phyloP scores from a whole-genome alignment of 2,797 vertebrate genomes.

The Chrysolophus pictus region DNA sequence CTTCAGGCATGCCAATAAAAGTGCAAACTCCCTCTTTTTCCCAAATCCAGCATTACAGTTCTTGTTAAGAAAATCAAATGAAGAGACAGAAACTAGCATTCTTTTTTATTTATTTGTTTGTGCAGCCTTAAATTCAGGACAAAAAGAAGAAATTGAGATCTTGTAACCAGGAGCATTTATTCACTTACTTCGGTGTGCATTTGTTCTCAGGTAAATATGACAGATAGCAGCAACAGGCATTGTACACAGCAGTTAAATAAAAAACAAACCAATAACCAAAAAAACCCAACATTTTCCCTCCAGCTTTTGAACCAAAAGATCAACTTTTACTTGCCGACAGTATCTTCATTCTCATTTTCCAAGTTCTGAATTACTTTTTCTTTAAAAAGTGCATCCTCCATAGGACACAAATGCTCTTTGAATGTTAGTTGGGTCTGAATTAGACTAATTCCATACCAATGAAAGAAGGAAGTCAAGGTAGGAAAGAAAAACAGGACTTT shows the following conservation, averaged over 20 bases:
- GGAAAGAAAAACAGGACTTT: conserved; percentile 52
- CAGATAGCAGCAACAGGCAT: not conserved
- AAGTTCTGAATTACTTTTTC: conserved; percentile 22
- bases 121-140: not conserved
- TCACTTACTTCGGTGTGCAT: not conserved
- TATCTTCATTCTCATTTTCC: conserved; percentile 43
- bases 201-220: conserved; percentile 23
- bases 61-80: conserved; percentile 38
- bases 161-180: not conserved
- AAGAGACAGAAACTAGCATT: conserved; percentile 25
- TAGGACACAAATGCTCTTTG: not conserved
- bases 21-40: not conserved
- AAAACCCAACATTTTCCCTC: not conserved
- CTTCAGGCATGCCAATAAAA: conserved; percentile 33
- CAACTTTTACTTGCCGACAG: not conserved
- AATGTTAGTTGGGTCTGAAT: conserved; percentile 49
- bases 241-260: not conserved
- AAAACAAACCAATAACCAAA: too few relatives aligned
- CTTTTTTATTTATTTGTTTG: not conserved
- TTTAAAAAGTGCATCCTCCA: conserved; percentile 40
- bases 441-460: conserved; percentile 21
- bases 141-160: not conserved
- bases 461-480: conserved; percentile 35
- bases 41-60: conserved; percentile 31
- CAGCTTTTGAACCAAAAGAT: not conserved